Conservation (phyloP, 1,140 invertebrate species). For the Rhyacophila brunnea region DNA sequence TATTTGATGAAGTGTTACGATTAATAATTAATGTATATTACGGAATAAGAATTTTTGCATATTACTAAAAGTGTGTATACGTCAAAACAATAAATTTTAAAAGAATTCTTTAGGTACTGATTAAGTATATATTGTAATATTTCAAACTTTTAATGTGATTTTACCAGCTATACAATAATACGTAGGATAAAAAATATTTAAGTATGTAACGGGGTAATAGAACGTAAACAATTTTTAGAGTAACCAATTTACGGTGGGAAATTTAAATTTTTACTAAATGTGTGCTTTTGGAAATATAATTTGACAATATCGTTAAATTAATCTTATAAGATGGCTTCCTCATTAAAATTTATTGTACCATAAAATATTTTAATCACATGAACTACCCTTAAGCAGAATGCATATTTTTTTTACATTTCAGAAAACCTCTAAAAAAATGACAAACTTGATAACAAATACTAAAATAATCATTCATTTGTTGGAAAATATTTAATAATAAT, state of each 20-base stretch:
- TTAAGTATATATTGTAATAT: constrained; percentile 25
- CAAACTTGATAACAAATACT: no score
- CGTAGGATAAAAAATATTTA: constrained; percentile 26
- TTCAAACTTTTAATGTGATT: constrained; percentile 34
- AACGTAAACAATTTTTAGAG: constrained; percentile 19
- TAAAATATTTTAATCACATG: no score
- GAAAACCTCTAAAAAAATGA: no score
- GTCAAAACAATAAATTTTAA: constrained; percentile 28
- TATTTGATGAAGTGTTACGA: neutral
- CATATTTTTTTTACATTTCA: no score
- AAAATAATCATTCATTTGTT: no score
- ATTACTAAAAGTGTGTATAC: constrained; percentile 25
- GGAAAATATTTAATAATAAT: no score
- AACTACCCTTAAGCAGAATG: no score
- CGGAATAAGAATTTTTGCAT: constrained; percentile 9
- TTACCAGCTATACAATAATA: constrained; percentile 27
- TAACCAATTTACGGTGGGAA: neutral
- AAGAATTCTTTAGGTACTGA: constrained; percentile 12
- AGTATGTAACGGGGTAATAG: constrained; percentile 35
- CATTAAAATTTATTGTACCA: no score
- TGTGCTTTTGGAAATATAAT: neutral
- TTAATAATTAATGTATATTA: constrained; percentile 3
- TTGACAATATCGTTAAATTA: neutral
- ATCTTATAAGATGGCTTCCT: no score
- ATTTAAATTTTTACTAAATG: neutral